Base-by-base conservation (phyloP, 2,888 invertebrate species). In the Mythimna lalbum region DNA sequence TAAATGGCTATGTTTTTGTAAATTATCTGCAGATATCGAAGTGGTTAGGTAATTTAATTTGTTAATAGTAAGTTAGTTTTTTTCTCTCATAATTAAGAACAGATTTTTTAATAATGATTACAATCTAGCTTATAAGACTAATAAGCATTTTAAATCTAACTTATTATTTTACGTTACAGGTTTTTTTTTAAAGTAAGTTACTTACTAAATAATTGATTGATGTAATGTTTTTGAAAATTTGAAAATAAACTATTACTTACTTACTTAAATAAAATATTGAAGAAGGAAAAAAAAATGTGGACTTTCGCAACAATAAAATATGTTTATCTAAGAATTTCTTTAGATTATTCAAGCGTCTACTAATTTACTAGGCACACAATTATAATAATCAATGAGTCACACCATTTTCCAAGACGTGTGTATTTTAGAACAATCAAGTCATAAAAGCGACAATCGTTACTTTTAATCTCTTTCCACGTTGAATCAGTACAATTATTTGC, bases 401-500 rank as follows among this genome's bases (percentile, higher is more conserved):
- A 56, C 10, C 36, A 55, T 69, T 62, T 69, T 59, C 61, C 53
- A 2, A 39, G 19, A 10, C 17, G 7, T 61, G 36, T 5, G 9
- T 14, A n/a, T 31, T 33, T 21, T 3, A 36, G 47, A 57, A 50
- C 14, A 17, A 49, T 47, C 49, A 60, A 50, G 9, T 39, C 43
- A 33, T 21, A 59, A 50, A 43, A 49, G 52, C 27, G 52, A 63
- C 36, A 55, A 60, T 43, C 5, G 5, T 17, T 19, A 43, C 43
- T 43, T 43, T 19, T 43, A 19, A 43, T 43, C 43, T 43, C 17
- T 43, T 43, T 19, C 43, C 43, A 19, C 17, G 43, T 43, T 43
- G 43, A 43, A 43, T 63, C 49, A 47, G n/a, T 31, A 31, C 31
- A 21, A 33, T 43, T 69, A 68, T 73, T 76, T 68, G 65, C 53